Evolutionary conservation across 2,113 vertebrate species (phyloP), one percentile per base, ranked within the genome.

Genomic region (Vimba vimba): DNA sequence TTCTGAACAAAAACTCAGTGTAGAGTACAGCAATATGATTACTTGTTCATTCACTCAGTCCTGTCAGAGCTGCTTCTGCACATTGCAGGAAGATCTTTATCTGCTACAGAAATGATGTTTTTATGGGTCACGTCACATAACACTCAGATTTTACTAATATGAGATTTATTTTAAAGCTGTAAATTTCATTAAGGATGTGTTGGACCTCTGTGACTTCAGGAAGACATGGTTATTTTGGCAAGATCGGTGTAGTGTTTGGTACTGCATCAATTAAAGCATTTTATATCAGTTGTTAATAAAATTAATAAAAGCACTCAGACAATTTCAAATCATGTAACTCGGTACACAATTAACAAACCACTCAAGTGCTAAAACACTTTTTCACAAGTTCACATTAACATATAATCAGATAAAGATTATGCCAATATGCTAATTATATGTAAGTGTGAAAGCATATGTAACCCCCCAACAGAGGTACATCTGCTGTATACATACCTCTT

Each of bases 141-240:
- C 17, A 62, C 36, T 62, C 7, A 6, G 12, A 62, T 59, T 59
- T 27, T 5, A 23, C n/a, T 19, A 25, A 64, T 27, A 27, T 11
- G 23, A 15, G 33, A 39, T 25, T 79, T 59, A 17, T 45, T 64
- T 27, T 27, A 80, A 80, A 45, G 23, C 77, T 9, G 21, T 60
- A n/a, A 13, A 79, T n/a, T 47, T 27, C 12, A 50, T 75, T 25
- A 47, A 25, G 23, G 36, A 45, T 79, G 55, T 17, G 55, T 43
- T 60, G 23, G 55, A 39, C 11, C 6, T 39, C 21, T 80, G 12
- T 45, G 78, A 45, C 2, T 5, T 80, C 6, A 19, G 59, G 36
- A 80, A 80, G 59, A 80, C 59, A 64, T 45, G 6, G 36, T 27
- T 80, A 36, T 45, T 79, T 79, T 39, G 55, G 33, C 55, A 17